These are phyloP conservation scores for Bergia puertoricense DNA, from an alignment of 92 coral and sea anemone species.

Conservation along the genomic window DNA sequence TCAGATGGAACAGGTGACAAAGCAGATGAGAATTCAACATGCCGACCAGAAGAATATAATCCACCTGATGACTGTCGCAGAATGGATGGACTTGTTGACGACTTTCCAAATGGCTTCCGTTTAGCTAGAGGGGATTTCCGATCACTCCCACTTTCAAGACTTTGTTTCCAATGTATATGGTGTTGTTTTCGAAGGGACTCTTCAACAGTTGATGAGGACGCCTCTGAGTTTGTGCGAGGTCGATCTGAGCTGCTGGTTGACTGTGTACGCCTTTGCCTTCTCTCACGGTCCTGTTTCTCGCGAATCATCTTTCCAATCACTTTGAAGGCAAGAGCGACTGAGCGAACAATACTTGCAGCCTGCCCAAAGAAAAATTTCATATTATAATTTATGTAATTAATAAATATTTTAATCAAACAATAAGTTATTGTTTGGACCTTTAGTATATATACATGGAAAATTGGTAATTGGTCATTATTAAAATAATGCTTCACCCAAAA, in stretches of 20 bases:
- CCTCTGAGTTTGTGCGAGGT: constrained; percentile 92
- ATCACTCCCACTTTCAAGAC: constrained; percentile 56
- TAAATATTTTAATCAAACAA: not conserved
- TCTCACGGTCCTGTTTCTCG: constrained; percentile 74
- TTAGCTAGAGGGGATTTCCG: constrained; percentile 62
- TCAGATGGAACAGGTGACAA: constrained; percentile 96
- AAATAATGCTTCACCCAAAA: no score
- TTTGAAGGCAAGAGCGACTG: constrained; percentile 95
- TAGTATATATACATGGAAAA: not conserved
- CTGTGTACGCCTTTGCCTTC: constrained; percentile 63
- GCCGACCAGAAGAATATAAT: constrained; percentile 75
- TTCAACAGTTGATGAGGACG: constrained; percentile 78
- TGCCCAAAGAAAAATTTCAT: constrained; percentile 5
- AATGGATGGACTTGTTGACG: constrained; percentile 72
- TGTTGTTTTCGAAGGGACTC: constrained; percentile 65
- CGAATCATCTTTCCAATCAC: constrained; percentile 86
- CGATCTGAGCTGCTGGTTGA: constrained; percentile 84
- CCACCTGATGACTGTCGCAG: constrained; percentile 69
- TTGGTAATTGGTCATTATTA: not conserved
- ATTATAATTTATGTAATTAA: not conserved
- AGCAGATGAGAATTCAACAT: constrained; percentile 90
- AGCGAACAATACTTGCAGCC: constrained; percentile 97
- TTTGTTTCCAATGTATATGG: constrained; percentile 66
- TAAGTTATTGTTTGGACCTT: not conserved
- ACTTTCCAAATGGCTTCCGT: constrained; percentile 63